Percentiles rank a stretch among this genome's conserved stretches.
phyloP scores from a whole-genome alignment of 2,797 vertebrate genomes.

The Notolabrus celidotus region DNA sequence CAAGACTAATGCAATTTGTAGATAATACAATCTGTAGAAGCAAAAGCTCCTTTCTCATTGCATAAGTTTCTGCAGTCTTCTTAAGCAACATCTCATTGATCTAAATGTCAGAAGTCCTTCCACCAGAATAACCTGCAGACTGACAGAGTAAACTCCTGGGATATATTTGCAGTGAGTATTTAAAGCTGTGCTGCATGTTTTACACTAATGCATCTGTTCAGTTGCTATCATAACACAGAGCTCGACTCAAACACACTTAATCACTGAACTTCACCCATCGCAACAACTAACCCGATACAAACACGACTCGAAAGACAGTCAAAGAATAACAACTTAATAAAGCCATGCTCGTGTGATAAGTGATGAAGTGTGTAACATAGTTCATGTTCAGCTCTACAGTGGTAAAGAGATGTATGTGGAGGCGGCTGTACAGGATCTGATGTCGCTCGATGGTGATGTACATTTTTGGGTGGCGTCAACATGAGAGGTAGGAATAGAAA shows the following conservation, averaged over 20 bases:
- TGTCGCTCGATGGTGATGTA: no score
- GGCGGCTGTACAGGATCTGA: no score
- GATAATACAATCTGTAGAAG: no score
- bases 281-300: constrained; percentile 11
- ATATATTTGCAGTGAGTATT: constrained; percentile 57
- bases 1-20: no score
- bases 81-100: constrained; percentile 7
- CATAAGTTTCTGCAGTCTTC: not conserved
- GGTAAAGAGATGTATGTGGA: no score
- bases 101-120: constrained; percentile 48
- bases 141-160: constrained; percentile 41
- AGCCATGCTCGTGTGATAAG: no score
- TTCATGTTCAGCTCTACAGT: no score
- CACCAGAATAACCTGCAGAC: constrained; percentile 51
- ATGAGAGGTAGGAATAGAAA: no score
- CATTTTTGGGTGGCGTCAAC: no score
- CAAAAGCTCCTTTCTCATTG: no score
- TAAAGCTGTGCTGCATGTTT: constrained; percentile 65
- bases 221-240: constrained; percentile 31
- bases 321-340: no score
- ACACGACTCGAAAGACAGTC: not conserved
- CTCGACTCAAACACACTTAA: constrained; percentile 5
- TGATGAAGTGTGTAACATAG: no score
- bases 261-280: constrained; percentile 49
- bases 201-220: constrained; percentile 47